A percentile compares a stretch with the other conserved stretches of the same genome.
Evolutionary conservation across 2,797 vertebrate genomes (phyloP).

Genomic region (Peromyscus attwateri): DNA sequence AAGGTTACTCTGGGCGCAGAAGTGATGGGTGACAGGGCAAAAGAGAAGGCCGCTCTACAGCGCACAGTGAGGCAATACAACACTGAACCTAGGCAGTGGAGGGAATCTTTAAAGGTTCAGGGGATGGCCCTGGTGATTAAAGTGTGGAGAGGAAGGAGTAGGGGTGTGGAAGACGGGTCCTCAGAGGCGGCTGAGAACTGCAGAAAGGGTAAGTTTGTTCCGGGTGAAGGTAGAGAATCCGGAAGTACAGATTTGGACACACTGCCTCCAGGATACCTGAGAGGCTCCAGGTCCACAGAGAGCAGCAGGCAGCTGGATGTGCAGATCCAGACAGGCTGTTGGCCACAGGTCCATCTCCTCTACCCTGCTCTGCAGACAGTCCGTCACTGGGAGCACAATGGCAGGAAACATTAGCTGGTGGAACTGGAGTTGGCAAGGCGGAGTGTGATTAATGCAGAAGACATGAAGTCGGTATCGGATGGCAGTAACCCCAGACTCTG

Average conservation of each 20-base stretch:
- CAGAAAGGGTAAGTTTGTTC: neutral
- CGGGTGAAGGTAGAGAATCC: neutral
- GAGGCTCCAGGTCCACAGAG: neutral
- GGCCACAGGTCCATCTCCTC: neutral
- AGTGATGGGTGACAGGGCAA: neutral
- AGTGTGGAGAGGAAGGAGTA: neutral
- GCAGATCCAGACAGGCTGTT: neutral
- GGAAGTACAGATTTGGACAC: neutral
- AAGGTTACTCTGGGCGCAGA: neutral
- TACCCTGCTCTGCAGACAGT: constrained; percentile 51
- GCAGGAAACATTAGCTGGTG: constrained; percentile 72
- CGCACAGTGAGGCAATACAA: neutral
- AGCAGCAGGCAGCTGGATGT: constrained; percentile 14
- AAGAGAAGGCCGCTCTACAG: neutral
- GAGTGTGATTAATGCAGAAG: constrained; percentile 74
- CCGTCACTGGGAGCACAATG: constrained; percentile 46
- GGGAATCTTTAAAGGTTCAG: neutral
- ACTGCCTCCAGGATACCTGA: neutral
- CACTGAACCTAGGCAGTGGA: neutral
- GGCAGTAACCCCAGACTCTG: constrained; percentile 65
- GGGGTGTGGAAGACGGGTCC: neutral
- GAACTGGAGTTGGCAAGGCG: constrained; percentile 64
- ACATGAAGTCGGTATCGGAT: constrained; percentile 67
- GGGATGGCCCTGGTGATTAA: neutral
- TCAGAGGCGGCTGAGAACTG: neutral